A percentile compares a stretch with the other conserved stretches of the same genome.
Conservation (phyloP, 2,797 vertebrate genomes). For the Staurois parvus region DNA sequence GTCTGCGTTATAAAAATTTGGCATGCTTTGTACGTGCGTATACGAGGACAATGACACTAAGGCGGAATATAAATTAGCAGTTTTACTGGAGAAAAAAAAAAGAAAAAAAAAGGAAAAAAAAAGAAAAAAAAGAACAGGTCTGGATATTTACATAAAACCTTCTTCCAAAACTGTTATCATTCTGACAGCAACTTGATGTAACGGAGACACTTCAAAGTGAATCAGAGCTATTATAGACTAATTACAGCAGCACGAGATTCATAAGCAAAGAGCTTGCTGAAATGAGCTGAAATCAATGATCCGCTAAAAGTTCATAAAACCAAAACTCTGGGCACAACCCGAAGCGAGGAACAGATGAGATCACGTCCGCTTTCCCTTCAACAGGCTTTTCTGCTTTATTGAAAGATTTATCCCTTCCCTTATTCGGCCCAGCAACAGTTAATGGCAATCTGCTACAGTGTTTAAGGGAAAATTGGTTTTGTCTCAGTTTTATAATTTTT, state of each 20-base stretch:
- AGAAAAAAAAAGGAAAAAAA: slow-evolving; percentile 33
- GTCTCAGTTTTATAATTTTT: no score
- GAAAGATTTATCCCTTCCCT: no score
- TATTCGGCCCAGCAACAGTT: no score
- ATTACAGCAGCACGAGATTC: slow-evolving; percentile 36
- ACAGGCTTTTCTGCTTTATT: no score
- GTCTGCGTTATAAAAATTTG: not conserved
- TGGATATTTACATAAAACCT: slow-evolving; percentile 42
- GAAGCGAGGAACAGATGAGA: no score
- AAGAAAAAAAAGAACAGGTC: slow-evolving; percentile 30
- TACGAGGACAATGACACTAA: not conserved
- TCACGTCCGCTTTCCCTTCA: no score
- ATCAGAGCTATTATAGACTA: slow-evolving; percentile 47
- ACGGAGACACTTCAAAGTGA: slow-evolving; percentile 49
- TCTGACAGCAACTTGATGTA: slow-evolving; percentile 54
- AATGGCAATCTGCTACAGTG: no score
- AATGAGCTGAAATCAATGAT: slow-evolving; percentile 46
- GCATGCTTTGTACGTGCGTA: not conserved
- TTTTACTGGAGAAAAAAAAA: slow-evolving; percentile 39
- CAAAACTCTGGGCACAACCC: not conserved
- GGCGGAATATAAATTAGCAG: slow-evolving; percentile 39
- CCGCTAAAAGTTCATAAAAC: slow-evolving; percentile 17
- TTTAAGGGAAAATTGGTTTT: no score
- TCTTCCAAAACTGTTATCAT: slow-evolving; percentile 50
- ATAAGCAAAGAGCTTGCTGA: slow-evolving; percentile 41